phyloP scores from a whole-genome alignment of 2,888 invertebrate species.

The Sepiola atlantica region DNA sequence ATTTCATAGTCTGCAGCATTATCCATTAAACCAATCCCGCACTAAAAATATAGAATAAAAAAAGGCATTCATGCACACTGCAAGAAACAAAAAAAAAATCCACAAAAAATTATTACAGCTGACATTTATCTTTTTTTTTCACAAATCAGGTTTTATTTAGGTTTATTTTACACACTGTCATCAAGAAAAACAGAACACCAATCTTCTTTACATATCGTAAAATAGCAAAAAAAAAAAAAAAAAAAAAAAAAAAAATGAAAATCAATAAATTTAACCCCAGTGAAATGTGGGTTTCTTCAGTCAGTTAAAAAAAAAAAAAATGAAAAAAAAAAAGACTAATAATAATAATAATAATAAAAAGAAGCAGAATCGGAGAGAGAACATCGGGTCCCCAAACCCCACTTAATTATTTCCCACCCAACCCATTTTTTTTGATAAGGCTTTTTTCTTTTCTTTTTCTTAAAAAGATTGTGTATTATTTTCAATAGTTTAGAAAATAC shows the following conservation, averaged over 20 bases:
- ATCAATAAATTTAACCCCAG: background rate
- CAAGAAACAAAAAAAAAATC: constrained; percentile 4
- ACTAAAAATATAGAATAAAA: background rate
- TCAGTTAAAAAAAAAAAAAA: background rate
- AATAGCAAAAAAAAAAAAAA: background rate
- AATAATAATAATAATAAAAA: background rate
- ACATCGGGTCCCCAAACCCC: background rate
- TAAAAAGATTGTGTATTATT: background rate
- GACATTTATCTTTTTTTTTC: background rate
- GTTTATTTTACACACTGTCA: constrained; percentile 32
- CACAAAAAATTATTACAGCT: constrained; percentile 32
- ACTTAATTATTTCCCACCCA: background rate
- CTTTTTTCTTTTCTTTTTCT: background rate
- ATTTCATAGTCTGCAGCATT: too few relatives aligned
- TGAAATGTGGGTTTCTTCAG: background rate
- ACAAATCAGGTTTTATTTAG: constrained; percentile 32
- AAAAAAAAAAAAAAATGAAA: background rate
- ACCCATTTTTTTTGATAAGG: background rate
- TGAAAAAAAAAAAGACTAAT: background rate
- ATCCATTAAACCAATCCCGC: too few relatives aligned
- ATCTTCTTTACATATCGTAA: constrained; percentile 19
- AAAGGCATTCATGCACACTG: background rate
- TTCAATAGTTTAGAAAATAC: background rate
- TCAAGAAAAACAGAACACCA: constrained; percentile 23
- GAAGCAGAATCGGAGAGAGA: background rate